phyloP scores from a whole-genome alignment of 2,797 vertebrate genomes.

The Hypotaenidia philippensis region DNA sequence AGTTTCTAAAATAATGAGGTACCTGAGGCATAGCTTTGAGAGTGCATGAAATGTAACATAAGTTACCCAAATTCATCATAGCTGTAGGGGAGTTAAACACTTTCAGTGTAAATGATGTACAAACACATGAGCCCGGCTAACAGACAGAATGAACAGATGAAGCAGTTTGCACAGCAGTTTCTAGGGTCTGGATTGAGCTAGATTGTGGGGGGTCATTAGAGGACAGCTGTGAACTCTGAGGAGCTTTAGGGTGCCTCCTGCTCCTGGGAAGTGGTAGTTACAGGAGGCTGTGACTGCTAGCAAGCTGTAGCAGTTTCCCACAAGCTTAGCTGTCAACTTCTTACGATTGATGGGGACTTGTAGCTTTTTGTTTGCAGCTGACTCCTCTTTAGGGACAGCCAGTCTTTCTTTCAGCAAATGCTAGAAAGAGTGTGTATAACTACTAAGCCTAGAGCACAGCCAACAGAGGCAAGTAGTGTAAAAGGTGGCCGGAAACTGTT shows the following conservation, averaged over 20 bases:
- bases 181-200: background rate
- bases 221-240: background rate
- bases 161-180: background rate
- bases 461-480: background rate
- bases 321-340: background rate
- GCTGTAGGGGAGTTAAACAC: background rate
- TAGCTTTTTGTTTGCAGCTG: background rate
- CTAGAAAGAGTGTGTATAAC: background rate
- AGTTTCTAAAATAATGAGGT: background rate
- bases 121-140: background rate
- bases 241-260: background rate
- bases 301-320: background rate
- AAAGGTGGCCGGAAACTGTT: background rate
- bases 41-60: background rate
- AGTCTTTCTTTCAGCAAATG: background rate
- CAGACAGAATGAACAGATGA: background rate
- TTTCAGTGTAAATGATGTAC: background rate
- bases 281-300: background rate
- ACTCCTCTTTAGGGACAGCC: background rate
- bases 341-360: background rate
- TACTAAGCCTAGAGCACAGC: background rate
- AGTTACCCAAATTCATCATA: background rate
- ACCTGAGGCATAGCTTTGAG: background rate
- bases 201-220: background rate
- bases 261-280: background rate